Base-by-base conservation (phyloP, 2,888 invertebrate genomes). In the Pachliopta kotzebuea region DNA sequence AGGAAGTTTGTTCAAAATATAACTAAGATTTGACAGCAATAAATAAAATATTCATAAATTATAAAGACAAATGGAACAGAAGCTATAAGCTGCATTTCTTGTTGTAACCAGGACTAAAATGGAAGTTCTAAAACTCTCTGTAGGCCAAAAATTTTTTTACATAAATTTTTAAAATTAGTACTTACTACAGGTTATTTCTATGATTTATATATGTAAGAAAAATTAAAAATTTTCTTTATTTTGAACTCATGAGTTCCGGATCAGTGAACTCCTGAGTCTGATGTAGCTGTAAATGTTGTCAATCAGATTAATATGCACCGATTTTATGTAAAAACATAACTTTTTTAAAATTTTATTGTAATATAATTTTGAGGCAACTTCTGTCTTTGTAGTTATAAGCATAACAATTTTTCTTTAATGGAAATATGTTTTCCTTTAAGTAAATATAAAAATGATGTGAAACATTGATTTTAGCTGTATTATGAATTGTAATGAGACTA, bases 11-110 rank as follows among this genome's bases (percentile, higher is more conserved):
- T 9, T 50, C 6, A 8, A 11, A 42, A 56, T 23, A 11, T 18
- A 29, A 45, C 63, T n/a, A 31, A 37, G 14, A 37, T 50, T 8
- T 26, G 11, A 20, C 50, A 62, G 56, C 56, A 31, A n/a, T 26
- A 8, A 42, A 45, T 2, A 37, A 55, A 55, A 23, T 20, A 14
- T 9, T 23, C 29, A 18, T 24, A 64, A 50, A 24, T 31, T 21
- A 26, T 45, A 52, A 60, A 26, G 24, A 42, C 56, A 50, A 42
- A 50, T 26, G 37, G 26, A 63, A 55, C 24, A 4, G 29, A 55
- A 56, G 56, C 24, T 42, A 42, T 23, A 26, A 62, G 52, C 57
- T 42, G n/a, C 57, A 42, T 11, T 20, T 24, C 42, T 63, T 21
- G 21, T 21, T 21, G 21, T 20, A 26, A 57, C 7, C 6, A 57